Evolutionary conservation across 2,888 invertebrate species (phyloP), one percentile per base, ranked within the genome.

Genomic region (Brachyptera putata): DNA sequence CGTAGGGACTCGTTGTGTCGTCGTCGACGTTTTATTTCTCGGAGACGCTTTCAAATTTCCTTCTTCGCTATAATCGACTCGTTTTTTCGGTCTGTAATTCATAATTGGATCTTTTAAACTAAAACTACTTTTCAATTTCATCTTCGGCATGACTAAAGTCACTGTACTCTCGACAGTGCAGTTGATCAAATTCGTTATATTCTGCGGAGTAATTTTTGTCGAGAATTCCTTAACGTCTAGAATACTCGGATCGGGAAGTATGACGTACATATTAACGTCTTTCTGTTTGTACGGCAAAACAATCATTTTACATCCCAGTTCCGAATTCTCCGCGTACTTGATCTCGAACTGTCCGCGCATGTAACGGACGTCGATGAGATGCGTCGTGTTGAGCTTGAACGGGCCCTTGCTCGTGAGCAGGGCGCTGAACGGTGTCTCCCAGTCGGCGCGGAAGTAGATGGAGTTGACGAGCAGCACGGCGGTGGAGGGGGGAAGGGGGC

Each of bases 361-460:
- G 63, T 69, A 73, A 3, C 69, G 68, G 0, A 69, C 70, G 4
- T 68, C 61, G 0, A 71, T 69, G 0, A 60, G 26, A 63, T 64
- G n/a, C 63, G 63, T 24, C 63, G 57, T 5, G 58, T 48, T 67
- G 1, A 69, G 65, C 34, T 64, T 61, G 67, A 77, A 77, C 2
- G 59, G 58, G 7, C 68, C 72, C 2, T 62, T 53, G 14, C 67
- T 65, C 57, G 77, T 78, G 5, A 73, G 49, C 56, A 70, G 67
- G 5, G 70, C 68, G 39, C 71, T 69, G 64, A 78, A 79, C 0
- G 78, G 77, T 1, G 70, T 70, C 64, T 74, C 72, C 79, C 79
- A 79, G 48, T 72, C 72, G 1, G 73, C 77, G 55, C 70, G 69
- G 63, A 79, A 78, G 66, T 77, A 77, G 22, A 78, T 69, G 4